A percentile compares a stretch with the other conserved stretches of the same genome.
Evolutionary conservation across 2,797 vertebrate genomes (phyloP).

Genomic region (Artibeus lituratus): DNA sequence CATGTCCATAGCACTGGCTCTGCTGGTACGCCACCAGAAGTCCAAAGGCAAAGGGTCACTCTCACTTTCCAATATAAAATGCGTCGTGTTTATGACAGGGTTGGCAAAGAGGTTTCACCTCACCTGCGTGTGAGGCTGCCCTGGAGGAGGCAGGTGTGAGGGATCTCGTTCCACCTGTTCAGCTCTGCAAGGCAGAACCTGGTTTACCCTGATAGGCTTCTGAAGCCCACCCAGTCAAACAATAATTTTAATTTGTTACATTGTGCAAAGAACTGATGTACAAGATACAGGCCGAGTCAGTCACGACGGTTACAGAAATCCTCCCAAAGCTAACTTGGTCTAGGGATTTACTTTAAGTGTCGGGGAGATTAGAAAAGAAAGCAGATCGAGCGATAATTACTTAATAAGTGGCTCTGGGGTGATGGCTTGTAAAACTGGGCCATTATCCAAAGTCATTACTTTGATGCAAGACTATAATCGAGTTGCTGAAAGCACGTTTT

Average conservation of each 20-base stretch:
- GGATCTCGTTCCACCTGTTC: not conserved
- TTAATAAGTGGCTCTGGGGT: not conserved
- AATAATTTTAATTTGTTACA: not conserved
- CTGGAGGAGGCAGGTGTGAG: fast-evolving
- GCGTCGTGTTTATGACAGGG: not conserved
- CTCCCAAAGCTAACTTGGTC: not conserved
- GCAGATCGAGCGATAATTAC: not conserved
- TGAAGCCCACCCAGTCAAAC: not conserved
- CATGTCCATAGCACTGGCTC: fast-evolving
- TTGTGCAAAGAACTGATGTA: not conserved
- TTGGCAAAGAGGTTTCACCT: not conserved
- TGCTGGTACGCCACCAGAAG: not conserved
- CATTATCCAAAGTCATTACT: not conserved
- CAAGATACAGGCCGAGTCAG: not conserved
- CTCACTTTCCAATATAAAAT: not conserved
- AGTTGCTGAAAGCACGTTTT: not conserved
- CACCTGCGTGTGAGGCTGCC: not conserved
- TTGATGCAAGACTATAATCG: not conserved
- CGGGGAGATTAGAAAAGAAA: not conserved
- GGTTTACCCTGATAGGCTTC: not conserved
- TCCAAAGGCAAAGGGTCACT: not conserved
- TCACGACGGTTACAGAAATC: not conserved
- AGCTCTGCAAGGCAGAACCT: not conserved
- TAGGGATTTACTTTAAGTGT: not conserved
- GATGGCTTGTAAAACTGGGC: not conserved